Evolutionary conservation across 2,113 vertebrate genomes (phyloP), one percentile per base, ranked within the genome.

Genomic region (Chrysochloris asiatica): DNA sequence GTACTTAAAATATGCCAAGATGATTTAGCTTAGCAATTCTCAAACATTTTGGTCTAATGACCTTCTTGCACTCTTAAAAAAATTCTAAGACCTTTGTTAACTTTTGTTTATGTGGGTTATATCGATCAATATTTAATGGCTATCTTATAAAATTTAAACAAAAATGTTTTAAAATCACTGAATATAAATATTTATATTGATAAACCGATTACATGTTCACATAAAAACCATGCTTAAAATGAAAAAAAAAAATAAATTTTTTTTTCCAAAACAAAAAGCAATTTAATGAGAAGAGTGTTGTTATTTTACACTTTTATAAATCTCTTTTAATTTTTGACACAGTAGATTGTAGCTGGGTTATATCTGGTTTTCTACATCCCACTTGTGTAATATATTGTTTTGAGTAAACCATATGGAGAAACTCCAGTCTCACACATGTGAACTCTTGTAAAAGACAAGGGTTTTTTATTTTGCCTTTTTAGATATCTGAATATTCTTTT

Each of bases 391-490:
- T 63, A 41, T 54, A 71, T 22, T 47, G 50, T 77, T 83, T 56
- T 45, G 28, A 41, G 81, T 67, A 21, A 87, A 56, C 38, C 73
- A 36, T 48, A 26, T 48, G 19, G 65, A 56, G 50, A 65, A 79
- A 56, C 33, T 61, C 52, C 41, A 83, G n/a, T 86, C 77, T 89
- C 33, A 83, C 28, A 54, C 8, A 61, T 8, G 16, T n/a, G 19
- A 47, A 30, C 78, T 92, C 0, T 73, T 83, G 38, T 22, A 78
- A 92, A 63, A 52, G 43, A 63, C 61, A n/a, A 30, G 48, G 92
- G 24, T 89, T 47, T 63, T 71, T 89, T 89, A 50, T 24, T 52
- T 12, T n/a, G n/a, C n/a, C n/a, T 86, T 94, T 86, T 92, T 52
- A 77, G 45, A 56, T 81, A 94, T 61, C 76, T 77, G 33, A 3